A percentile compares a stretch with the other conserved stretches of the same genome.
Evolutionary conservation across 2,888 invertebrate species (phyloP).

Genomic region (Zaprionus bogoriensis): DNA sequence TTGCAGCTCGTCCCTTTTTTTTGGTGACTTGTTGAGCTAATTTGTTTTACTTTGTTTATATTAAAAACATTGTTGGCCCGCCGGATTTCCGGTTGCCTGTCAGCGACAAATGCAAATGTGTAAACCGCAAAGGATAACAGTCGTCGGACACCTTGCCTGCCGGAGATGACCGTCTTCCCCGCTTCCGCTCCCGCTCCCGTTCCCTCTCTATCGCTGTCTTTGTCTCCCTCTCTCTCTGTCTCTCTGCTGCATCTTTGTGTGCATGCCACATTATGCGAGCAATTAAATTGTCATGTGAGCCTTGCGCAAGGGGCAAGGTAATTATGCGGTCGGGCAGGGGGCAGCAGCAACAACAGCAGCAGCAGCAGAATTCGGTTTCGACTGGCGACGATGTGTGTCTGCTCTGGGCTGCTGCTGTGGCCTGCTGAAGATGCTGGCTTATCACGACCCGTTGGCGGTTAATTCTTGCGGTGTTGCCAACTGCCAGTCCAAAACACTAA

Average conservation of each 20-base stretch:
- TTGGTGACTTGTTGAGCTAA: slow-evolving; percentile 55
- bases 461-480: slow-evolving; percentile 46
- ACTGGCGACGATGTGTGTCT: slow-evolving; percentile 37
- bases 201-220: not conserved
- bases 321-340: slow-evolving; percentile 62
- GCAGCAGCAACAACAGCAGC: not conserved
- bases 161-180: slow-evolving; percentile 29
- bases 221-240: slow-evolving; percentile 2
- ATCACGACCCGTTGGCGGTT: slow-evolving; percentile 41
- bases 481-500: slow-evolving; percentile 38
- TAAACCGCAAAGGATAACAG: slow-evolving; percentile 74
- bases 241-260: slow-evolving; percentile 33
- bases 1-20: slow-evolving; percentile 10
- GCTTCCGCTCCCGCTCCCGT: not conserved
- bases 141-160: slow-evolving; percentile 47
- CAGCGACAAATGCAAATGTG: slow-evolving; percentile 58
- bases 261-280: slow-evolving; percentile 67
- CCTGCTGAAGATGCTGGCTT: slow-evolving; percentile 20
- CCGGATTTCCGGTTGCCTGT: slow-evolving; percentile 44
- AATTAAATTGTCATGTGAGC: slow-evolving; percentile 73
- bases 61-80: slow-evolving; percentile 69
- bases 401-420: not conserved
- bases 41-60: slow-evolving; percentile 78
- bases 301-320: slow-evolving; percentile 50
- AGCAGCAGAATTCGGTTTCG: slow-evolving; percentile 35